These are phyloP conservation scores for Phymastichus coffea DNA, from an alignment of 1,140 invertebrate species.

Conservation along the genomic window DNA sequence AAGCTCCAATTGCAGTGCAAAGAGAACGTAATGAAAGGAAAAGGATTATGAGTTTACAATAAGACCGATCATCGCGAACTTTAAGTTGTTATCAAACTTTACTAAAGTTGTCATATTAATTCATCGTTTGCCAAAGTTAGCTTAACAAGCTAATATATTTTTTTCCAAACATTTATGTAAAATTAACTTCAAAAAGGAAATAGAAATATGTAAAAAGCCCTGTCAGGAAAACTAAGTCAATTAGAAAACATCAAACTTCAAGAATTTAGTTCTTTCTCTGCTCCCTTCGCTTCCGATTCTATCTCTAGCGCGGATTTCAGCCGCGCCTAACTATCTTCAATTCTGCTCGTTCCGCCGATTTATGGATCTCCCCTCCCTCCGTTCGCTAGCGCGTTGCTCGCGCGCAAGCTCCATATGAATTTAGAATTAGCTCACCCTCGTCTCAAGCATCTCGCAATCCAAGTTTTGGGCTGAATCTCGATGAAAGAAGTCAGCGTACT, in stretches of 20 bases:
- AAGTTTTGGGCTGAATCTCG: constrained; percentile 7
- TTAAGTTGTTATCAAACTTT: no score
- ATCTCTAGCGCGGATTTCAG: neutral
- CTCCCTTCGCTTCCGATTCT: neutral
- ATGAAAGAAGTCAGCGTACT: neutral
- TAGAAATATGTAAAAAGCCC: no score
- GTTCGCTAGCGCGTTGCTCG: neutral
- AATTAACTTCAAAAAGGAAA: no score
- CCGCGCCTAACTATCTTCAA: constrained; percentile 5
- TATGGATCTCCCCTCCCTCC: neutral
- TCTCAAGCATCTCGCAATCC: neutral
- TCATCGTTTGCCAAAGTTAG: no score
- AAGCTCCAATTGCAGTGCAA: neutral
- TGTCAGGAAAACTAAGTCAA: no score
- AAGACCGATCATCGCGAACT: neutral
- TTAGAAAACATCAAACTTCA: no score
- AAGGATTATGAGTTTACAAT: neutral
- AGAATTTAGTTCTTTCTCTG: no score
- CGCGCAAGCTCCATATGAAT: constrained; percentile 10
- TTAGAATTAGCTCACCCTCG: constrained; percentile 12
- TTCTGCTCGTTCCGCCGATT: constrained; percentile 12
- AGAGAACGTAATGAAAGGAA: no score
- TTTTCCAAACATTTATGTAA: no score
- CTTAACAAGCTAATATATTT: no score
- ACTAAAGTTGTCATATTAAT: no score